Evolutionary conservation across 2,797 vertebrate genomes (phyloP), one percentile per base, ranked within the genome.

Genomic region (Pitangus sulphuratus): DNA sequence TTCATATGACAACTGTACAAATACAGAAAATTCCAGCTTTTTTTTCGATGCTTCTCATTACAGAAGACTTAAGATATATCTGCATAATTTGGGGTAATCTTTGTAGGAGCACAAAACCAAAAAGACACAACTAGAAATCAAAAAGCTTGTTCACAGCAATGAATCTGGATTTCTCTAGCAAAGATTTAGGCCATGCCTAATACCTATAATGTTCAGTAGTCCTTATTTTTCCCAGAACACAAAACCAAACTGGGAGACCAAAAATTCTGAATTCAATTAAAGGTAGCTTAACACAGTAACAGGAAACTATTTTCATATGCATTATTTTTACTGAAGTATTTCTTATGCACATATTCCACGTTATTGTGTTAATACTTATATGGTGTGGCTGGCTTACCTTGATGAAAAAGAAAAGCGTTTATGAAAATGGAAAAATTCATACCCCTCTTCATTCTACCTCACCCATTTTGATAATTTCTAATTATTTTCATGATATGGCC

Each of bases 401-500:
- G 37, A 66, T 50, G 45, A 50, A 87, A 81, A 81, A 75, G 15
- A 33, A 80, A 80, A 91, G 3, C 21, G 9, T 69, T 94, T 75
- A 65, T 57, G 17, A 84, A 94, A 83, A 83, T 28, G 12, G 31
- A 78, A 83, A 72, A 83, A 65, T 30, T 56, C 40, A 44, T 76
- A 31, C 20, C 24, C 2, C 0, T 66, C 44, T 89, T 88, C 14
- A 13, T 9, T 80, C 68, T n/a, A 15, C 21, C 37, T 72, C 20
- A 31, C 53, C 19, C 15, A 21, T 91, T 96, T 91, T 94, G 85
- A 91, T 89, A 26, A 75, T 26, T 81, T 95, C 57, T 91, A 92
- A 91, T 96, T 95, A 88, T 95, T 93, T 92, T 95, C 42, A 31
- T 84, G 50, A 62, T 62, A 47, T 62, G 51, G 65, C 61, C 85